phyloP scores from a whole-genome alignment of 2,888 invertebrate genomes.

The Philereme transversata region DNA sequence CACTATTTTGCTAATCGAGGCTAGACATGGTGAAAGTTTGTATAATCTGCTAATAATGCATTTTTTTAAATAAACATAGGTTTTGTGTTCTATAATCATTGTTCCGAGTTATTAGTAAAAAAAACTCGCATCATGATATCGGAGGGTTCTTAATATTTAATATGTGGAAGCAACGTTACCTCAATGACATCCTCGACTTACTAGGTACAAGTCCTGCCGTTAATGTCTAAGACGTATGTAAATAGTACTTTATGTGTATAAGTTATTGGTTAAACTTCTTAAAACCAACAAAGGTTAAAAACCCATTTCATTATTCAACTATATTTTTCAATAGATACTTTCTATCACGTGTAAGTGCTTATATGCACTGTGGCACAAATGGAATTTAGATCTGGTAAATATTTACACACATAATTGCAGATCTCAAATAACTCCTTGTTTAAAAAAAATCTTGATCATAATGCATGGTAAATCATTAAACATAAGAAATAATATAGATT shows the following conservation, averaged over 20 bases:
- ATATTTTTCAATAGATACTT: slow-evolving; percentile 24
- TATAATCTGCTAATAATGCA: background rate
- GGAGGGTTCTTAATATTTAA: slow-evolving; percentile 9
- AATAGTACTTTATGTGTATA: slow-evolving; percentile 24
- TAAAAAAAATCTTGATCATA: background rate
- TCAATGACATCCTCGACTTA: slow-evolving; percentile 46
- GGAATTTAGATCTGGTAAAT: slow-evolving; percentile 30
- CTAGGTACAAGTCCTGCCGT: slow-evolving; percentile 48
- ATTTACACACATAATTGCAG: slow-evolving; percentile 19
- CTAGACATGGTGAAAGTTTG: too few species aligned
- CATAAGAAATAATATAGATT: too few species aligned
- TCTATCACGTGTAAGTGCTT: slow-evolving; percentile 33
- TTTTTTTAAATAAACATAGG: background rate
- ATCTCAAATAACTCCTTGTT: background rate
- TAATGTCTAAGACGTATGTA: slow-evolving; percentile 30
- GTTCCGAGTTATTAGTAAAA: background rate
- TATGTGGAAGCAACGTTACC: slow-evolving; percentile 30
- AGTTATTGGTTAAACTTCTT: slow-evolving; percentile 23
- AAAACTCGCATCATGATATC: slow-evolving; percentile 5
- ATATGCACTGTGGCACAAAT: slow-evolving; percentile 40
- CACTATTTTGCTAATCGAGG: background rate
- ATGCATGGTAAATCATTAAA: too few species aligned
- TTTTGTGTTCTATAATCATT: background rate
- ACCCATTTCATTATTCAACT: slow-evolving; percentile 28
- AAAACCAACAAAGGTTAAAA: slow-evolving; percentile 28